Base-by-base conservation (phyloP, 2,797 vertebrate species). In the Hypotaenidia okinawae region DNA sequence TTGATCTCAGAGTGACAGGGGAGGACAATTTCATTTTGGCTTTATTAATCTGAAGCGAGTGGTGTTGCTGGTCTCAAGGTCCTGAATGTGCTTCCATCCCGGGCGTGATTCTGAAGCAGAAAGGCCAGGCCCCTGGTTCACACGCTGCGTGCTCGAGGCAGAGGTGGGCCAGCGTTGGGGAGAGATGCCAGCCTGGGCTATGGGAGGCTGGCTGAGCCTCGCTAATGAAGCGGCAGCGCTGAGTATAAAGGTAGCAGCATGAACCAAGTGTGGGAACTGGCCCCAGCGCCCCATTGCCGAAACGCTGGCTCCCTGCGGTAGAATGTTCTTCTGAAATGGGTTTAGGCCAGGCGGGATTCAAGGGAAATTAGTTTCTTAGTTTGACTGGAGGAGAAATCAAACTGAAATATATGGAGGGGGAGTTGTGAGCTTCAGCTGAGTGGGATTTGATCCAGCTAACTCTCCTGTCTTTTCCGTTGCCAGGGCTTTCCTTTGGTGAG, bases 281-380 rank as follows among this genome's bases (percentile, higher is more conserved):
- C 74, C 64, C 57, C 68, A 51, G 84, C 0, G 21, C 78, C 89
- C 70, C 7, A 0, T 77, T 94, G 79, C 69, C 0, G 9, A 69
- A 83, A 70, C 55, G 5, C 51, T n/a, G 57, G 32, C 76, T 96
- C 95, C 88, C 93, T 87, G 84, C 0, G 28, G 95, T 84, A 33
- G 80, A 89, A 97, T 97, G 95, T 97, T 97, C 95, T 94, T 73
- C 88, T 89, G 84, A 90, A 95, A 97, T 93, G 84, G 74, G 74
- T 82, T 95, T 91, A 67, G 93, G 68, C 83, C 84, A 79, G 87
- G 49, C 0, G n/a, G 76, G 93, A 92, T 94, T 92, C 84, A 92
- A 93, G 85, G 83, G 86, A 93, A 94, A 96, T 93, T 87, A 87
- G 88, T 87, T 94, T 74, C 67, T 79, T 87, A 13, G 81, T 96